A percentile compares a stretch with the other conserved stretches of the same genome.
Conservation (phyloP, 2,113 vertebrate species). For the Myodes glareolus region DNA sequence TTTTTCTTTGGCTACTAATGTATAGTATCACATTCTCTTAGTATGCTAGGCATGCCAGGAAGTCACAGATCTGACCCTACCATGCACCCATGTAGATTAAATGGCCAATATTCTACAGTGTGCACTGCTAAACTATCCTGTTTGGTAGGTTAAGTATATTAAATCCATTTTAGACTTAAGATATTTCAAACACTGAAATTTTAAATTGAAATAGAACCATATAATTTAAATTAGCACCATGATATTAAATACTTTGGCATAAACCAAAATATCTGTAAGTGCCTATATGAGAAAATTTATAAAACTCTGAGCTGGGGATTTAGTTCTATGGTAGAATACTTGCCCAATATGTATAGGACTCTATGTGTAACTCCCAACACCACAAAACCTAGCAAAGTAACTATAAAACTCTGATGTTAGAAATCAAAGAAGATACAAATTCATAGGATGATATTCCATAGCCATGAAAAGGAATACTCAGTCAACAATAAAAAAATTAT, state of each 20-base stretch:
- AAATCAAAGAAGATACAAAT: constrained; percentile 12
- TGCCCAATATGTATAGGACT: not conserved
- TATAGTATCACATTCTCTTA: not conserved
- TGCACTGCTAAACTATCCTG: not conserved
- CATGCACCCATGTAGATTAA: not conserved
- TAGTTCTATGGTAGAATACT: not conserved
- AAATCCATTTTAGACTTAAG: not conserved
- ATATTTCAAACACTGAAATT: not conserved
- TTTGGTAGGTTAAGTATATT: not conserved
- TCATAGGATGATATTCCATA: not conserved
- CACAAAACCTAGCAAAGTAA: not conserved
- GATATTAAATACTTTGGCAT: not conserved
- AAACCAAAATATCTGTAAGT: not conserved
- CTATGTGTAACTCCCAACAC: not conserved
- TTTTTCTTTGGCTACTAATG: not conserved
- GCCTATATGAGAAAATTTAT: not conserved
- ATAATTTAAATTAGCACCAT: not conserved
- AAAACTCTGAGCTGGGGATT: not conserved
- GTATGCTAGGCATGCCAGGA: not conserved
- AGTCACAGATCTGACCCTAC: not conserved
- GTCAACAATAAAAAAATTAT: not conserved
- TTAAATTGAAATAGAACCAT: not conserved
- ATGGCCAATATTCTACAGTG: not conserved
- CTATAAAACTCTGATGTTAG: not conserved
- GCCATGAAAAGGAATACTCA: not conserved